Percentiles rank a stretch among this genome's conserved stretches.
Conservation (phyloP, 2,797 vertebrate genomes). For the Columba guinea region DNA sequence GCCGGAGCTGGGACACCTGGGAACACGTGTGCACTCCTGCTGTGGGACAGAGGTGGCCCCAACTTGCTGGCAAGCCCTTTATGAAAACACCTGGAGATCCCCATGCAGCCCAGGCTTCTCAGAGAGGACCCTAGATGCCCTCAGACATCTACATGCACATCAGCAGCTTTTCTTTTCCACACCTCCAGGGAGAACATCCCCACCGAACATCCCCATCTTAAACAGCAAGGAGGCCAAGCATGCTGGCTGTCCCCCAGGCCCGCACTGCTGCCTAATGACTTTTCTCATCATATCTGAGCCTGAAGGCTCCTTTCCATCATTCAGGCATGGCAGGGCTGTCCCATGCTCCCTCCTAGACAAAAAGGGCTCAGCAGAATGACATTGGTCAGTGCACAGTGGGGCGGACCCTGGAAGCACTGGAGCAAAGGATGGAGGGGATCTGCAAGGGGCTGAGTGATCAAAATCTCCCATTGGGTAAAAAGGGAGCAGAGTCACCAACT, state of each 20-base stretch:
- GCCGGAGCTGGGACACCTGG: background rate
- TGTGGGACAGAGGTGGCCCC: background rate
- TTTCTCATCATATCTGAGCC: background rate
- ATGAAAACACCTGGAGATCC: background rate
- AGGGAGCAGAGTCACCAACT: fast-evolving
- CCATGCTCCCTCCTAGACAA: background rate
- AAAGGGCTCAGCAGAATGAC: background rate
- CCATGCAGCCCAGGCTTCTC: background rate
- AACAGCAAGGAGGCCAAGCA: background rate
- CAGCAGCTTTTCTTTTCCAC: background rate
- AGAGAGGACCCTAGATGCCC: background rate
- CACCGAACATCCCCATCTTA: background rate
- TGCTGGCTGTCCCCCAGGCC: background rate
- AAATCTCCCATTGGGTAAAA: background rate
- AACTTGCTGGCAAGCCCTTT: background rate
- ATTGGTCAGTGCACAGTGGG: background rate
- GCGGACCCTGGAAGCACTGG: background rate
- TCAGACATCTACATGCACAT: background rate
- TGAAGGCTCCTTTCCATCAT: background rate
- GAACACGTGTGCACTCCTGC: background rate
- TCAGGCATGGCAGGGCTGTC: fast-evolving
- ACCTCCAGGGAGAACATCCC: background rate
- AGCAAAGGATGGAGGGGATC: background rate
- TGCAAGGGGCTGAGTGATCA: background rate
- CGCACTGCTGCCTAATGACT: background rate